Base-by-base conservation (phyloP, 2,113 vertebrate species). In the Nothobranchius furzeri region DNA sequence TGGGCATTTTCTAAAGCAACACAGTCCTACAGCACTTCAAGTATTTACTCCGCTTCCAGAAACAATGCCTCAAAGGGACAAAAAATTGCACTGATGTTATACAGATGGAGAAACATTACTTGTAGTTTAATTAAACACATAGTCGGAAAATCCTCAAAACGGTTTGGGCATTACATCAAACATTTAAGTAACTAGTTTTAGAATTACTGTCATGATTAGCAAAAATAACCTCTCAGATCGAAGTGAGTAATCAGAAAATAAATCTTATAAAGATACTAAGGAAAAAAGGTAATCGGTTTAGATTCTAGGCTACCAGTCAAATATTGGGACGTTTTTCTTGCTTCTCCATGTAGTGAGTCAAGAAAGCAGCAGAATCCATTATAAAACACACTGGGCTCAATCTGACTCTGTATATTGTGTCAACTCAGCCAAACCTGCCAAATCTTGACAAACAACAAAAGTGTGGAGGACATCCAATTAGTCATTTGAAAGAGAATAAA, bases 1-100 rank as follows among this genome's bases (percentile, higher is more conserved):
- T 47, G 43, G 65, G 54, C 67, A 9, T 60, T 79, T 87, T 87
- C 84, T 79, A 36, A 61, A 73, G 74, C 70, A 75, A 65, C 40
- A 13, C 43, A 3, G 54, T 46, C 60, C 70, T 75, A 84, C 83
- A 78, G 62, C 76, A 55, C 71, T 77, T 84, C 20, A 76, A 85
- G 83, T 78, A 82, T 85, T 84, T 78, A 72, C 68, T 5, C 49
- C 51, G 68, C 68, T 75, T 66, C 49, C 10, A 61, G 68, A 49
- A 64, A 75, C 58, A 24, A 71, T 68, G 57, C 40, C 50, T 71
- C 12, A 12, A 45, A 45, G 12, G 75, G 54, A 84, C 81, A 76
- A 36, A 81, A 76, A 36, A 81, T 88, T 53, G 10, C 53, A 76
- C 50, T 67, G 46, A 60, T 68, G 47, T 67, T 66, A 64, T 60